Conservation (phyloP, 2,113 vertebrate genomes). For the Saguinus imperator region DNA sequence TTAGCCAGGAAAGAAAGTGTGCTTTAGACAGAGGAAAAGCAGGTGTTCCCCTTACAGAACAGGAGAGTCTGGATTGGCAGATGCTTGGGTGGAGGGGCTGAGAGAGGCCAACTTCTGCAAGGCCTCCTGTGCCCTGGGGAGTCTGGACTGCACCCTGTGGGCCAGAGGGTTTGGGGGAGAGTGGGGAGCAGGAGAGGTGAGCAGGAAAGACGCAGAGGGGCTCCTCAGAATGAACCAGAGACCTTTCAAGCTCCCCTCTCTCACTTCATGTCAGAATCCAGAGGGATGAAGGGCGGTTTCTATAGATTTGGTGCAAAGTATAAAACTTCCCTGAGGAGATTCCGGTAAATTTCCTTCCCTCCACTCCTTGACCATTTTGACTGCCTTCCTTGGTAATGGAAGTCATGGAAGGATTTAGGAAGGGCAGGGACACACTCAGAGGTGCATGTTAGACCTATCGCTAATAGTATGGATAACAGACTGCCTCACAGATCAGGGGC, state of each 20-base stretch:
- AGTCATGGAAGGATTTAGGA: not conserved
- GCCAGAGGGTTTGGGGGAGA: not conserved
- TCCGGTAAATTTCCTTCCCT: not conserved
- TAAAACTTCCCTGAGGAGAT: not conserved
- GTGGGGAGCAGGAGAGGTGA: not conserved
- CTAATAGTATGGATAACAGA: not conserved
- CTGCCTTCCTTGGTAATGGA: not conserved
- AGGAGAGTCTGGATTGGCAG: not conserved
- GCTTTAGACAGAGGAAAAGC: not conserved
- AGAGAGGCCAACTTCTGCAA: not conserved
- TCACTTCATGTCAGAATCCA: not conserved
- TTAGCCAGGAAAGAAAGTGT: not conserved
- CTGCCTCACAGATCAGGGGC: not conserved
- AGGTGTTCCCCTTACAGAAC: fast-evolving
- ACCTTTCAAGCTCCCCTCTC: not conserved
- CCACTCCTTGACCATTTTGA: not conserved
- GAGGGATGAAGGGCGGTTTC: not conserved
- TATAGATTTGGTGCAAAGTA: not conserved
- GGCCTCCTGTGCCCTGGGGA: not conserved
- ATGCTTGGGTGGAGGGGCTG: not conserved
- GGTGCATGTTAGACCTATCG: not conserved
- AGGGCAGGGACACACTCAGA: not conserved
- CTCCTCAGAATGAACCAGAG: not conserved
- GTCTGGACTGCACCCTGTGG: not conserved
- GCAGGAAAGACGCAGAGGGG: not conserved